Conservation (phyloP, 92 coral and sea anemone species). For the Phenganax subtilis region DNA sequence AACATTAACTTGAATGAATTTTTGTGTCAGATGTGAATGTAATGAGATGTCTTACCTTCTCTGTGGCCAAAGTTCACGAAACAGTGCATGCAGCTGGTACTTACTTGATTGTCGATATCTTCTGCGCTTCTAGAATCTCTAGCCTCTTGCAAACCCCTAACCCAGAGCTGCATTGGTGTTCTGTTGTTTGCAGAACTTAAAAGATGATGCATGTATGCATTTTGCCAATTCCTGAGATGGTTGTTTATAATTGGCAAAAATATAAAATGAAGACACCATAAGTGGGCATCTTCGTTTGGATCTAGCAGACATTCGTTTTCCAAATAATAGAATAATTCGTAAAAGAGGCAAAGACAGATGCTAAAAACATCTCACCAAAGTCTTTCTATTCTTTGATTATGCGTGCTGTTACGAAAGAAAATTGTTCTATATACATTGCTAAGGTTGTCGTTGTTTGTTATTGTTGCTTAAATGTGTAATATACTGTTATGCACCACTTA, state of each 20-base stretch:
- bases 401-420: conserved; percentile 47
- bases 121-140: conserved; percentile 19
- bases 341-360: conserved; percentile 47
- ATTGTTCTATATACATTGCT: not conserved
- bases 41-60: not conserved
- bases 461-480: not conserved
- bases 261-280: conserved; percentile 51
- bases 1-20: not conserved
- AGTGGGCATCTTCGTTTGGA: conserved; percentile 39
- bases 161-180: conserved; percentile 47
- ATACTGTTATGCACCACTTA: not conserved
- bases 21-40: not conserved
- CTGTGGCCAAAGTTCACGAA: not conserved
- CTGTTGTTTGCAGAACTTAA: conserved; percentile 37
- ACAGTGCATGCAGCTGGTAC: not conserved
- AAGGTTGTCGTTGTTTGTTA: not conserved
- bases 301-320: conserved; percentile 35
- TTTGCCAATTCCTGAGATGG: conserved; percentile 50
- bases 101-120: conserved; percentile 20
- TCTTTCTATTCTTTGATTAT: conserved; percentile 54
- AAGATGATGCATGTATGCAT: conserved; percentile 50
- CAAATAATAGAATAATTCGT: conserved; percentile 45
- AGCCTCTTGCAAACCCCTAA: conserved; percentile 35
- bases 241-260: conserved; percentile 40
- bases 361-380: conserved; percentile 54